Evolutionary conservation across 2,797 vertebrate genomes (phyloP), one percentile per base, ranked within the genome.

Genomic region (Bradypodion pumilum): DNA sequence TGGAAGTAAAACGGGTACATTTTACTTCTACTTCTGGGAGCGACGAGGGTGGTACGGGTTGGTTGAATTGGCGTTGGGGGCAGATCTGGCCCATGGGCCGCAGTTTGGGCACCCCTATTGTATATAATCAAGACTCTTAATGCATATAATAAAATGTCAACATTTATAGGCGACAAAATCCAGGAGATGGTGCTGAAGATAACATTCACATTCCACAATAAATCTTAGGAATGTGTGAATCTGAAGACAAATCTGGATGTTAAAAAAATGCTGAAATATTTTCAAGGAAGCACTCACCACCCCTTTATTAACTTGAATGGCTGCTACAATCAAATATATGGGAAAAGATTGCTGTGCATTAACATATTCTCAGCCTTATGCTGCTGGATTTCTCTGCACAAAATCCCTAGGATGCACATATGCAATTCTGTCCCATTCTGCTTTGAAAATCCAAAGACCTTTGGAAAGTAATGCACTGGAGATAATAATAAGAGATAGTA

Each of bases 81-180:
- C n/a, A n/a, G n/a, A n/a, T n/a, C n/a, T n/a, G n/a, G n/a, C n/a
- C n/a, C n/a, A n/a, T n/a, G n/a, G n/a, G n/a, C n/a, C n/a, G n/a
- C n/a, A n/a, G n/a, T n/a, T n/a, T n/a, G n/a, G n/a, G n/a, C n/a
- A n/a, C n/a, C n/a, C n/a, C n/a, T n/a, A n/a, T n/a, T n/a, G n/a
- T n/a, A n/a, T n/a, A 66, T 27, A 74, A 80, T 80, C 63, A 76
- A 75, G 63, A 75, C 37, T 80, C 75, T 80, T 60, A 84, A 76
- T n/a, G 69, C 73, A 49, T 40, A 85, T 80, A 81, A 76, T 85
- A 76, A 85, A 85, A 81, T 40, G 40, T 60, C 65, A 83, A 75
- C 52, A 76, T 81, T 81, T 81, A 76, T 76, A 74, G 49, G 46
- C 62, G 75, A 68, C 52, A 76, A 66, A 42, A 66, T 69, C 66